Evolutionary conservation across 1,140 invertebrate species (phyloP).

Genomic region (Cryptotermes secundus): DNA sequence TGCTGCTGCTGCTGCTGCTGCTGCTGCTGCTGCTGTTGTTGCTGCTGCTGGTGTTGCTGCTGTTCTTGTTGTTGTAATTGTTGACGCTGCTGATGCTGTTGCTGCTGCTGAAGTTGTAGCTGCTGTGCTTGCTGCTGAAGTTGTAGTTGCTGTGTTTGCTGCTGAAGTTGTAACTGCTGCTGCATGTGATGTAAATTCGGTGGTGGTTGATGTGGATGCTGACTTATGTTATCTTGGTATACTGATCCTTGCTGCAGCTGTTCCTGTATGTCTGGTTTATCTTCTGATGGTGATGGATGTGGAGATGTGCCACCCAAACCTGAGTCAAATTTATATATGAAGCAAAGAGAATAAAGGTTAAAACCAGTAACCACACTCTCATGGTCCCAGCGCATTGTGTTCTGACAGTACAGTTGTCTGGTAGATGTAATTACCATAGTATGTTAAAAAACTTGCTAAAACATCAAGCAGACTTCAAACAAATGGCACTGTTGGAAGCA

Average conservation of each 20-base stretch:
- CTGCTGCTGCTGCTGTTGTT: constrained; percentile 36
- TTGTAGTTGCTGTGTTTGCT: constrained; percentile 34
- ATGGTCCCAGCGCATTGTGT: too few relatives aligned
- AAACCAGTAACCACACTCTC: too few relatives aligned
- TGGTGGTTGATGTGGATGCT: constrained; percentile 35
- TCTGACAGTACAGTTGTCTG: too few relatives aligned
- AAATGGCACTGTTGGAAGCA: too few relatives aligned
- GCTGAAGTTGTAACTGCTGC: constrained; percentile 33
- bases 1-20: not conserved
- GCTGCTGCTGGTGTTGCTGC: constrained; percentile 37
- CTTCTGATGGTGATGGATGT: constrained; percentile 46
- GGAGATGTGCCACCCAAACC: constrained; percentile 46
- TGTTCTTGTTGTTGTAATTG: constrained; percentile 32
- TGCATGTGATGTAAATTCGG: constrained; percentile 38
- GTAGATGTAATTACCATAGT: too few relatives aligned
- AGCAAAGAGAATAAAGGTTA: too few relatives aligned
- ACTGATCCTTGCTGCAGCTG: constrained; percentile 29
- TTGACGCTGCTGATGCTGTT: constrained; percentile 14
- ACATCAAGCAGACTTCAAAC: too few relatives aligned
- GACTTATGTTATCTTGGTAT: not conserved
- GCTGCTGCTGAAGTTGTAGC: constrained; percentile 31
- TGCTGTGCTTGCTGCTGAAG: constrained; percentile 31
- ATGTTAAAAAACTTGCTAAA: too few relatives aligned
- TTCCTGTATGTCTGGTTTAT: constrained; percentile 41
- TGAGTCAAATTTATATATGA: constrained; percentile 28